A percentile compares a stretch with the other conserved stretches of the same genome.
phyloP scores from a whole-genome alignment of 2,888 invertebrate genomes.

The Spodoptera littoralis region DNA sequence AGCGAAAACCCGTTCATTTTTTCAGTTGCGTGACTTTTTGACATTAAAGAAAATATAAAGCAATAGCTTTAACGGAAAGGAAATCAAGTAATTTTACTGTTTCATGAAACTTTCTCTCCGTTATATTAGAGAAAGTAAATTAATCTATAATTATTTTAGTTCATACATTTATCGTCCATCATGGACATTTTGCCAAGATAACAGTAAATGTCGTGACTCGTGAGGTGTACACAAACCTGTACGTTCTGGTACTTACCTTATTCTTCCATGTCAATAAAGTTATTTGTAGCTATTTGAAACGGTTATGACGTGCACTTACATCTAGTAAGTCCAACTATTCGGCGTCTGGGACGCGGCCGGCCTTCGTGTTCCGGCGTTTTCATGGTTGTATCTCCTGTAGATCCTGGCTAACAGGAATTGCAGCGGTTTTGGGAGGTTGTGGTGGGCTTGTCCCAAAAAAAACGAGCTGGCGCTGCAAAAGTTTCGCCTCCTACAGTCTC shows the following conservation, averaged over 20 bases:
- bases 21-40: slow-evolving; percentile 33
- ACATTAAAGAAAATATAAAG: slow-evolving; percentile 27
- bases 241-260: too few relatives aligned
- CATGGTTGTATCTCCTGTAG: too few relatives aligned
- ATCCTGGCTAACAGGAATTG: too few relatives aligned
- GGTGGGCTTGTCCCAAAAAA: too few relatives aligned
- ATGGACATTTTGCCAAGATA: slow-evolving; percentile 16
- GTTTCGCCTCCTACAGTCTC: too few relatives aligned
- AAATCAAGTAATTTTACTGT: slow-evolving; percentile 13
- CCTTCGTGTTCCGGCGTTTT: too few relatives aligned
- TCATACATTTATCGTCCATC: slow-evolving; percentile 27
- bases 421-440: too few relatives aligned
- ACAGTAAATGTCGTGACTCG: too few relatives aligned
- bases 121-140: slow-evolving; percentile 43
- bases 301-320: not conserved
- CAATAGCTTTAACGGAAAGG: slow-evolving; percentile 5
- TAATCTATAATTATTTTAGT: slow-evolving; percentile 35
- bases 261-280: not conserved
- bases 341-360: too few relatives aligned
- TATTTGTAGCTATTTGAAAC: not conserved
- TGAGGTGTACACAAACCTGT: too few relatives aligned
- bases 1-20: slow-evolving; percentile 7
- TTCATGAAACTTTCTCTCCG: slow-evolving; percentile 37
- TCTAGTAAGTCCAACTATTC: too few relatives aligned
- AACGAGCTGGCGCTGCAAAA: too few relatives aligned